phyloP scores from a whole-genome alignment of 1,140 invertebrate genomes.

The Eulimnadia texana region DNA sequence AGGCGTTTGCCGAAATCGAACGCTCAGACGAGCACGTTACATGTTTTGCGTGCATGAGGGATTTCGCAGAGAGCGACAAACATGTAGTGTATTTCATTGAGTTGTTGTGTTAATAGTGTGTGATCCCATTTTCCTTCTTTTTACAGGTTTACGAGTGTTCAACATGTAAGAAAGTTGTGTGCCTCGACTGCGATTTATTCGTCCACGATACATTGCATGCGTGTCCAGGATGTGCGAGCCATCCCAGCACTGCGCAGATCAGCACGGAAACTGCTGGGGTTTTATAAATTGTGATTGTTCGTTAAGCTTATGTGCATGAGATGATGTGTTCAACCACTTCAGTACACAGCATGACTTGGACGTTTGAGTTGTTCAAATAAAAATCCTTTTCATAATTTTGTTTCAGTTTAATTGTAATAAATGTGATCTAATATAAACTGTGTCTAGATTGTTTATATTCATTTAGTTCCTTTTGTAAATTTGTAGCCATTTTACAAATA shows the following conservation, averaged over 20 bases:
- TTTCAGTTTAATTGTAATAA: no score
- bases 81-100: constrained; percentile 8
- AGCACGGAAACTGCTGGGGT: neutral
- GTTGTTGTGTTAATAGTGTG: neutral
- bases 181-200: constrained; percentile 88
- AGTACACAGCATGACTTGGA: no score
- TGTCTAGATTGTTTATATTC: no score
- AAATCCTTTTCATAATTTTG: no score
- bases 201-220: constrained; percentile 83
- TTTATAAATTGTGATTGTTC: no score
- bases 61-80: constrained; percentile 1
- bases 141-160: constrained; percentile 61
- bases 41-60: constrained; percentile 11
- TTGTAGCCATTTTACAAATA: no score
- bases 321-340: no score
- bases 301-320: no score
- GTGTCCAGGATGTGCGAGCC: constrained; percentile 79
- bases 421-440: no score
- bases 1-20: constrained; percentile 56
- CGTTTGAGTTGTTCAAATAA: no score
- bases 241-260: constrained; percentile 35
- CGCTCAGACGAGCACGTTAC: neutral
- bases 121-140: constrained; percentile 21
- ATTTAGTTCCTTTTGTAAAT: no score
- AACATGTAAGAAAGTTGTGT: constrained; percentile 64